Conservation (phyloP, 1,140 invertebrate species). For the Apis dorsata region DNA sequence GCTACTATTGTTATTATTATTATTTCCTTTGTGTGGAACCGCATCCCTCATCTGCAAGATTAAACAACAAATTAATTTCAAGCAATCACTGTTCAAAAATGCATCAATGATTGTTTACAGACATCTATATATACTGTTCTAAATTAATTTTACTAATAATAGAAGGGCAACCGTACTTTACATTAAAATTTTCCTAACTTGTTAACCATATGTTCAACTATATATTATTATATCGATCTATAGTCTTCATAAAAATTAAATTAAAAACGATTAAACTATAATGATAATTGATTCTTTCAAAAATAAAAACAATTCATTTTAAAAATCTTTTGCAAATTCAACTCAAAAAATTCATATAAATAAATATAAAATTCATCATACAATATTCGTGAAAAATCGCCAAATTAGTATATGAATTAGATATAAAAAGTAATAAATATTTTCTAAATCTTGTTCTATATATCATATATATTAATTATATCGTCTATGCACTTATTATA, state of each 20-base stretch:
- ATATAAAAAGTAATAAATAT: background rate
- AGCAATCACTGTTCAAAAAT: background rate
- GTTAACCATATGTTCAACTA: background rate
- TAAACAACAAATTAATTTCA: slow-evolving; percentile 3
- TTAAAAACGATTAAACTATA: background rate
- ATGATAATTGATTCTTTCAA: background rate
- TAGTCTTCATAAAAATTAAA: background rate
- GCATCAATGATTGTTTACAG: background rate
- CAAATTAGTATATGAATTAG: background rate
- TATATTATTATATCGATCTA: background rate
- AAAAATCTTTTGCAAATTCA: background rate
- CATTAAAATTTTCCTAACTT: background rate
- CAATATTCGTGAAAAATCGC: background rate
- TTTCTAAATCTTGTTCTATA: background rate
- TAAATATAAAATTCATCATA: background rate
- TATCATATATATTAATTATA: background rate
- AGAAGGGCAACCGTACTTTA: slow-evolving; percentile 8
- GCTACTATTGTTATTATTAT: slow-evolving; percentile 21
- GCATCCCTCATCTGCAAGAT: slow-evolving; percentile 78
- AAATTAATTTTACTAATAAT: slow-evolving; percentile 4
- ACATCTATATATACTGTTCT: background rate
- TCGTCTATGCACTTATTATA: background rate
- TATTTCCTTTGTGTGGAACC: slow-evolving; percentile 75
- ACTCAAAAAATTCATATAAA: background rate
- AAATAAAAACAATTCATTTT: background rate